Percentiles rank a stretch among this genome's conserved stretches.
Evolutionary conservation across 2,888 invertebrate species (phyloP).

Genomic region (Seira ritae): DNA sequence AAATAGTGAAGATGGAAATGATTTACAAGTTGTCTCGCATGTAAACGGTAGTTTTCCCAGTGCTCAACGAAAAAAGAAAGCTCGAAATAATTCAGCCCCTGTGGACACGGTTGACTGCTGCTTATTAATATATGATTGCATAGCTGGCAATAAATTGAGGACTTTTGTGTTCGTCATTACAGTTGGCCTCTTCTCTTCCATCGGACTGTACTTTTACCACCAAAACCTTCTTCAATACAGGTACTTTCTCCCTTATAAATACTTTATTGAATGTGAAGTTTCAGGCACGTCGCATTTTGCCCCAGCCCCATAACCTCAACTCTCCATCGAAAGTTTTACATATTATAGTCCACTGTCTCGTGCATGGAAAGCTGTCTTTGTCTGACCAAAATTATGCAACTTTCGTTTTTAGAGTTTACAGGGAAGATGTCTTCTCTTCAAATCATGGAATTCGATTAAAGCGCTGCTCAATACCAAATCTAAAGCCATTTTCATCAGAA

Average conservation of each 20-base stretch:
- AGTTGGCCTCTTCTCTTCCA: conserved; percentile 21
- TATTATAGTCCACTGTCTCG: too few species aligned
- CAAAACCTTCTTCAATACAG: conserved; percentile 38
- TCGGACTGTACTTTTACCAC: conserved; percentile 25
- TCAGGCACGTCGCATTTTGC: too few species aligned
- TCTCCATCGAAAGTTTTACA: too few species aligned
- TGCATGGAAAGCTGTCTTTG: too few species aligned
- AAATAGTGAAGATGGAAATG: background rate
- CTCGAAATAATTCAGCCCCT: background rate
- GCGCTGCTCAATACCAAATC: conserved; percentile 48
- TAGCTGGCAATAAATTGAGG: background rate
- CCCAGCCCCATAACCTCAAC: too few species aligned
- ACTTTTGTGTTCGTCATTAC: conserved; percentile 35
- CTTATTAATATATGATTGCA: conserved; percentile 36
- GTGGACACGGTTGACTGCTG: conserved; percentile 44
- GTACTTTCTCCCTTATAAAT: background rate
- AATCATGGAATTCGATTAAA: conserved; percentile 47
- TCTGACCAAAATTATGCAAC: too few species aligned
- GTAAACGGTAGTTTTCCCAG: conserved; percentile 10
- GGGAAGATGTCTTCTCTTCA: conserved; percentile 39
- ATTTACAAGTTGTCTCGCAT: background rate
- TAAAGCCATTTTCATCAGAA: conserved; percentile 54
- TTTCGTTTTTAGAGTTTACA: conserved; percentile 7
- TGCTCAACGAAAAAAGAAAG: background rate
- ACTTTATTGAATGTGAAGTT: too few species aligned